phyloP scores from a whole-genome alignment of 1,140 invertebrate genomes.

The Lepidurus apus region DNA sequence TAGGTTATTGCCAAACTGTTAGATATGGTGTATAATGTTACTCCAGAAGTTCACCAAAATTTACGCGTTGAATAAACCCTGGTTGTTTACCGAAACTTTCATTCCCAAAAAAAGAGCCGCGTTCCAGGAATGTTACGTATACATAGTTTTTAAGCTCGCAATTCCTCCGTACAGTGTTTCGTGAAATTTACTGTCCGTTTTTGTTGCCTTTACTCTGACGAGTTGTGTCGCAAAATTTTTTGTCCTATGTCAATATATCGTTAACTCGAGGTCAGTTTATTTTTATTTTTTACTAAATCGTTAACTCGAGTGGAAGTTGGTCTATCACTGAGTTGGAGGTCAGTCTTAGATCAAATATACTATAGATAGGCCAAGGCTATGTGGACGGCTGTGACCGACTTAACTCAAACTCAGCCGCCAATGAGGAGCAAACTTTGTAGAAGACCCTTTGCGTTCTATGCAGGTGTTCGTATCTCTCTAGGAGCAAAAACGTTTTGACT shows the following conservation, averaged over 20 bases:
- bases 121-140: conserved; percentile 5
- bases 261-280: background rate
- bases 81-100: background rate
- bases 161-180: background rate
- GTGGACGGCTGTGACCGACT: too few species aligned
- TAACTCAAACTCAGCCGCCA: too few species aligned
- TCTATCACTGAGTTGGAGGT: too few species aligned
- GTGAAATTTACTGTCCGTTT: background rate
- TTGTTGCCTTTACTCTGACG: background rate
- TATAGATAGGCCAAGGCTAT: too few species aligned
- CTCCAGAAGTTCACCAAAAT: conserved; percentile 82
- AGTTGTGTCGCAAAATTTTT: background rate
- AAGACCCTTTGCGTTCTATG: too few species aligned
- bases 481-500: too few species aligned
- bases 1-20: conserved; percentile 77
- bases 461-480: too few species aligned
- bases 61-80: conserved; percentile 47
- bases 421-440: too few species aligned
- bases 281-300: background rate
- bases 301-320: background rate
- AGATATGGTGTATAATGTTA: conserved; percentile 79
- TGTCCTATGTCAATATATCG: conserved; percentile 17
- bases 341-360: too few species aligned
- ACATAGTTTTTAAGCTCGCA: background rate
- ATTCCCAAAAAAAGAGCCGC: background rate